These are phyloP conservation scores for Pogoniulus pusillus DNA, from an alignment of 2,797 vertebrate genomes.

Conservation along the genomic window DNA sequence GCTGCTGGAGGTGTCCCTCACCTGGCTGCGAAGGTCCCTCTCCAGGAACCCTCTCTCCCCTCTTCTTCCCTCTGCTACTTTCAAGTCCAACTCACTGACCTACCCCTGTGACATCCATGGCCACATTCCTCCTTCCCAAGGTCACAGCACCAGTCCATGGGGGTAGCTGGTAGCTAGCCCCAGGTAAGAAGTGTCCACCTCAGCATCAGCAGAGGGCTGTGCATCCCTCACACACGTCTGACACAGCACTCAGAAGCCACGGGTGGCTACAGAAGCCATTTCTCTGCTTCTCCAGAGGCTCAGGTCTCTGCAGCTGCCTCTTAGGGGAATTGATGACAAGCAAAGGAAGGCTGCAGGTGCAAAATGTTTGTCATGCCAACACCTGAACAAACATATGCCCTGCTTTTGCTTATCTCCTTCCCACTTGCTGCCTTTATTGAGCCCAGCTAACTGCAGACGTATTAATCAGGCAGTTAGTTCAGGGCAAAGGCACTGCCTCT, in stretches of 20 bases:
- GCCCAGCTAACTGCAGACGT: not conserved
- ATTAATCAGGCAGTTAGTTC: constrained; percentile 24
- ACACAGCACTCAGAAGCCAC: not conserved
- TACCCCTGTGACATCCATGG: not conserved
- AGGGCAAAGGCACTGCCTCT: constrained; percentile 15
- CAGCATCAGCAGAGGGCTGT: not conserved
- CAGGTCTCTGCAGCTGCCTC: no score
- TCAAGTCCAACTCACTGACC: not conserved
- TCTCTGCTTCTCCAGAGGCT: not conserved
- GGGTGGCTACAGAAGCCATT: not conserved
- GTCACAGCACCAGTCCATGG: not conserved
- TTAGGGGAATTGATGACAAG: not conserved
- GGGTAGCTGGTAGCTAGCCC: not conserved
- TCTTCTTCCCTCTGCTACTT: not conserved
- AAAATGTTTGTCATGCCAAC: constrained; percentile 31
- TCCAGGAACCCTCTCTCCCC: not conserved
- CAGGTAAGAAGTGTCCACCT: not conserved
- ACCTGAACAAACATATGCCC: constrained; percentile 48
- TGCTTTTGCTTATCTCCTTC: constrained; percentile 47
- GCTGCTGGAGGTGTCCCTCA: not conserved
- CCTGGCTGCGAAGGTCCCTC: not conserved
- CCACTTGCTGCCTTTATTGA: constrained; percentile 6
- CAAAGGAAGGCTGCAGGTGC: constrained; percentile 35
- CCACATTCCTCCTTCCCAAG: rapidly evolving
- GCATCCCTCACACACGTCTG: not conserved